Conservation (phyloP, 2,797 vertebrate species). For the Taeniopygia guttata region DNA sequence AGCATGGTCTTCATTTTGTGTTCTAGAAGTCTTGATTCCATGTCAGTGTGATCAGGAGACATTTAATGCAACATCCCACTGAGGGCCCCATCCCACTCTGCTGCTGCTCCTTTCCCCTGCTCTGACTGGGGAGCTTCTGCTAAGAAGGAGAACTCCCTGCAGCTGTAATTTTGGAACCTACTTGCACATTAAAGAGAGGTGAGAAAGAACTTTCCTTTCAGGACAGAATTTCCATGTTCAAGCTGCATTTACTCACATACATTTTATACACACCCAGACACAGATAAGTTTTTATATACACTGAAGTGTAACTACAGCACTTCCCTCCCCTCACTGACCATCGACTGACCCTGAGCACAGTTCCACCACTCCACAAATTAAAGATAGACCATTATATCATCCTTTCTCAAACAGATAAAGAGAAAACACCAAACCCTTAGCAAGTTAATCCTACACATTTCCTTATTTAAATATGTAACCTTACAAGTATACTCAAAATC, state of each 20-base stretch:
- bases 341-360: not conserved
- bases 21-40: not conserved
- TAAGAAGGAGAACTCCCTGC: not conserved
- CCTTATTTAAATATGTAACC: not conserved
- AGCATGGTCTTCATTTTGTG: not conserved
- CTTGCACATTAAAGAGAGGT: not conserved
- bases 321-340: not conserved
- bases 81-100: not conserved
- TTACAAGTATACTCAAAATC: not conserved
- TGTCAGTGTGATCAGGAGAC: not conserved
- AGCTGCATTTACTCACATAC: not conserved
- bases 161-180: not conserved
- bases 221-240: not conserved
- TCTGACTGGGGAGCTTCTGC: not conserved
- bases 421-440: not conserved
- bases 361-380: not conserved
- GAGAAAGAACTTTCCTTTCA: not conserved
- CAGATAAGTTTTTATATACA: not conserved
- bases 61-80: not conserved
- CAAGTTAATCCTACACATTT: not conserved
- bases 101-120: not conserved
- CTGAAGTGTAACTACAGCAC: not conserved
- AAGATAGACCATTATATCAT: not conserved
- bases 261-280: not conserved
- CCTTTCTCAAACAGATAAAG: not conserved